A percentile compares a stretch with the other conserved stretches of the same genome.
These are phyloP conservation scores for Astur gentilis DNA, from an alignment of 2,113 vertebrate genomes.

Conservation along the genomic window DNA sequence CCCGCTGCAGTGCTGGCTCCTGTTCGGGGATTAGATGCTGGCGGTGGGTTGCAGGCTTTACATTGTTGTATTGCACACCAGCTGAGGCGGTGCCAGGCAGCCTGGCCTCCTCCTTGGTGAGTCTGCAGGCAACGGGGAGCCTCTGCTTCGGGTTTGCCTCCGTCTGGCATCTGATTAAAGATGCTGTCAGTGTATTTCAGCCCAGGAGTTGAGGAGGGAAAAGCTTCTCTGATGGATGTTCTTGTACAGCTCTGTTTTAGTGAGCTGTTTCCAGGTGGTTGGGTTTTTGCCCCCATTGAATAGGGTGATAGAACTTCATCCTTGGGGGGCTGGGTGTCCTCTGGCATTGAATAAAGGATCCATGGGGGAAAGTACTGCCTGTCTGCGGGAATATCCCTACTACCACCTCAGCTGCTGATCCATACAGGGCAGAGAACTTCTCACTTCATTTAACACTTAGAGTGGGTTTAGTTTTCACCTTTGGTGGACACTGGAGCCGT, in stretches of 20 bases:
- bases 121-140: neutral
- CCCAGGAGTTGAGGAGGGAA: neutral
- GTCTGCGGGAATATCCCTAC: neutral
- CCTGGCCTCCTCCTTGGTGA: neutral
- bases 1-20: neutral
- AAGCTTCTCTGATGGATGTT: neutral
- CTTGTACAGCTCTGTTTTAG: neutral
- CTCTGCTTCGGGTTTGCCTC: neutral
- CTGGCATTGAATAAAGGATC: neutral
- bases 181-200: neutral
- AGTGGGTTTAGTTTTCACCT: neutral
- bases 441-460: neutral
- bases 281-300: fast-evolving
- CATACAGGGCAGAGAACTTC: neutral
- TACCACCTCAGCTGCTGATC: neutral
- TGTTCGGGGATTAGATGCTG: neutral
- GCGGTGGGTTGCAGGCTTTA: neutral
- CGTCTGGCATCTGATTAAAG: neutral
- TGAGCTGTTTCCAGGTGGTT: neutral
- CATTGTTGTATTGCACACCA: neutral
- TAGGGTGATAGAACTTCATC: neutral
- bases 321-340: neutral
- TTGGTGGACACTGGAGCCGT: neutral
- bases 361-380: too few relatives aligned
- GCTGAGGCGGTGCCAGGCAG: neutral